A percentile compares a stretch with the other conserved stretches of the same genome.
phyloP scores from a whole-genome alignment of 2,888 invertebrate genomes.

The Torymus aiolomorphi region DNA sequence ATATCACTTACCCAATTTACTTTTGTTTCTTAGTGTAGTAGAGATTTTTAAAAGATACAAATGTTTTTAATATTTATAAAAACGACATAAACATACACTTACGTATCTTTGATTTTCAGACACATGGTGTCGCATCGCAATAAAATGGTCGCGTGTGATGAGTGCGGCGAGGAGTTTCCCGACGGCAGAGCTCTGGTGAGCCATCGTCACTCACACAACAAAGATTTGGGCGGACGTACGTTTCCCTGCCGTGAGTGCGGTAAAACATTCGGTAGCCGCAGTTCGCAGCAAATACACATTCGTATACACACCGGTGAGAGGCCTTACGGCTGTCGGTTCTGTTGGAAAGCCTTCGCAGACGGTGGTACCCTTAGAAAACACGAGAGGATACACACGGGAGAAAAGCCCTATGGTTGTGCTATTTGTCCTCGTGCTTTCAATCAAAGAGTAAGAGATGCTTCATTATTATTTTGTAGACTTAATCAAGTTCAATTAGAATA shows the following conservation, averaged over 20 bases:
- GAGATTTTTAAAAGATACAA: background rate
- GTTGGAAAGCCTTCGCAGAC: conserved; percentile 93
- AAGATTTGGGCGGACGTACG: conserved; percentile 79
- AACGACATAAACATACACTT: too few species aligned
- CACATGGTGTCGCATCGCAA: conserved; percentile 85
- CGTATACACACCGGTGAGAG: conserved; percentile 91
- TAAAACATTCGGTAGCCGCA: conserved; percentile 90
- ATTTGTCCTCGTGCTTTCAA: conserved; percentile 92
- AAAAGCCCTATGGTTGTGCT: conserved; percentile 91
- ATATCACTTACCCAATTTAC: background rate
- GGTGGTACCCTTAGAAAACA: conserved; percentile 91
- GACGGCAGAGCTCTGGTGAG: conserved; percentile 83
- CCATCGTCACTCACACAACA: conserved; percentile 82
- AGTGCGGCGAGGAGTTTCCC: conserved; percentile 84
- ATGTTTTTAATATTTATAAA: conserved; percentile 14
- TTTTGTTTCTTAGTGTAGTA: background rate
- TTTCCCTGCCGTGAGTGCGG: conserved; percentile 91
- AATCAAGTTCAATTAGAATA: conserved; percentile 8
- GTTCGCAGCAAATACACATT: conserved; percentile 90
- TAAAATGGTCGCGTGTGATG: conserved; percentile 83
- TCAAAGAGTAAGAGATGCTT: conserved; percentile 79
- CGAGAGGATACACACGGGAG: conserved; percentile 90
- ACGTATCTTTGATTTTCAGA: conserved; percentile 68
- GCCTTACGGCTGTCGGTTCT: conserved; percentile 90
- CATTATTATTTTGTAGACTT: too few species aligned